Evolutionary conservation across 1,140 invertebrate species (phyloP).

Genomic region (Rhynchophorus ferrugineus): DNA sequence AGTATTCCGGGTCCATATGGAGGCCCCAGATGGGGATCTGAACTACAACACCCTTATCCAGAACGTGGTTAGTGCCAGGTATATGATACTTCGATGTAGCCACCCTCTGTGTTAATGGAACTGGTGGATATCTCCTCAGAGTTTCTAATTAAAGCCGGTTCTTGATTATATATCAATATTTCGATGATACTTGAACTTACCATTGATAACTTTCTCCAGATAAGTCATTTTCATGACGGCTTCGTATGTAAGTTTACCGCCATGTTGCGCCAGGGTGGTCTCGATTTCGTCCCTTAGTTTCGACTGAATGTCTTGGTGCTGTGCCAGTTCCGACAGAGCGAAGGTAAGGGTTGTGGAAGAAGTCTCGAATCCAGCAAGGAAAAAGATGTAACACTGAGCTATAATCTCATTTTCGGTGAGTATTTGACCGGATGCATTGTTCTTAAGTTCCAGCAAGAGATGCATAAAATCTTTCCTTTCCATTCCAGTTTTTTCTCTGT

Average conservation of each 20-base stretch:
- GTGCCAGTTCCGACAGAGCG: conserved; percentile 5
- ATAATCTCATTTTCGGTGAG: conserved; percentile 10
- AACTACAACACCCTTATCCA: conserved; percentile 43
- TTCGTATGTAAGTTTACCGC: conserved; percentile 49
- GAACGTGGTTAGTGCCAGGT: conserved; percentile 29
- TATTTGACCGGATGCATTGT: background rate
- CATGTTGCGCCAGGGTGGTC: background rate
- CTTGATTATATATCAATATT: background rate
- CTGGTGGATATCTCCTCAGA: conserved; percentile 23
- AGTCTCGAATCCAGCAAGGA: conserved; percentile 12
- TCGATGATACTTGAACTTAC: conserved; percentile 28
- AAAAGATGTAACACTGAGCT: conserved; percentile 14
- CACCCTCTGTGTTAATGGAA: conserved; percentile 31
- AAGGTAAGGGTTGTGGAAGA: conserved; percentile 13
- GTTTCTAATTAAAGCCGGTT: conserved; percentile 23
- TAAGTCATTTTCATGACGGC: conserved; percentile 48
- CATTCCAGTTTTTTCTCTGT: conserved; percentile 18
- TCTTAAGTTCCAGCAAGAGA: conserved; percentile 21
- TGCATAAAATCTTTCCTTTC: conserved; percentile 23
- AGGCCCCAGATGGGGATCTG: conserved; percentile 53
- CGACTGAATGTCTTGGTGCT: conserved; percentile 4
- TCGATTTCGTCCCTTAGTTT: conserved; percentile 7
- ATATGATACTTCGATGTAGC: conserved; percentile 40
- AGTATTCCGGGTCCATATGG: conserved; percentile 53
- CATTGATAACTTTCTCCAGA: conserved; percentile 35